Percentiles rank a stretch among this genome's conserved stretches.
Conservation (phyloP, 1,140 invertebrate genomes). For the Heliconius congener region DNA sequence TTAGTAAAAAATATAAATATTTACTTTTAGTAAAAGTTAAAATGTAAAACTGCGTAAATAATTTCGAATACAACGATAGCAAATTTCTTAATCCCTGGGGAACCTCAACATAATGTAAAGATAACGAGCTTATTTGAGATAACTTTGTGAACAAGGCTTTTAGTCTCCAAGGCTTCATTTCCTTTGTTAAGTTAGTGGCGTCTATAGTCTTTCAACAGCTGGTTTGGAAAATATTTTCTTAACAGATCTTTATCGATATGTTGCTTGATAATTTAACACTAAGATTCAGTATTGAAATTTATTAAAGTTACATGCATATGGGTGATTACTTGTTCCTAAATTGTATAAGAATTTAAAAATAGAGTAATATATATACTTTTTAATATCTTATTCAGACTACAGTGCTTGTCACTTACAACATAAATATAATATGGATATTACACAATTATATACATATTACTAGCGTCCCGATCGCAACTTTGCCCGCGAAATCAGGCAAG, state of each 20-base stretch:
- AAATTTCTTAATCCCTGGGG: slow-evolving; percentile 32
- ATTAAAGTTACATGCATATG: background rate
- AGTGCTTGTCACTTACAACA: no score
- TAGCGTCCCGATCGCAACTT: no score
- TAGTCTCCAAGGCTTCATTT: slow-evolving; percentile 40
- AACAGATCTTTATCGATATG: background rate
- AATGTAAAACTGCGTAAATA: slow-evolving; percentile 5
- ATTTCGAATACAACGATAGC: slow-evolving; percentile 9
- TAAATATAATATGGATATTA: no score
- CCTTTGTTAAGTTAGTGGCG: slow-evolving; percentile 36
- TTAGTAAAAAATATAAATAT: no score
- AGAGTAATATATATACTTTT: no score
- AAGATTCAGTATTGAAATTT: background rate
- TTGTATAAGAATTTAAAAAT: background rate
- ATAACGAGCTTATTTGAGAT: slow-evolving; percentile 40
- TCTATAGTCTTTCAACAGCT: slow-evolving; percentile 23
- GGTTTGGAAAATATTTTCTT: slow-evolving; percentile 31
- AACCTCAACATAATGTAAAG: slow-evolving; percentile 35
- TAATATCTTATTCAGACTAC: no score
- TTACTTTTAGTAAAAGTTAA: no score
- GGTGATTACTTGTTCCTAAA: background rate
- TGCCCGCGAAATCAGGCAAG: no score
- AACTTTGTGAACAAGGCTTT: slow-evolving; percentile 38
- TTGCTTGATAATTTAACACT: background rate
- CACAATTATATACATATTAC: no score